Evolutionary conservation across 1,140 invertebrate genomes (phyloP).

Genomic region (Eriosoma lanigerum): DNA sequence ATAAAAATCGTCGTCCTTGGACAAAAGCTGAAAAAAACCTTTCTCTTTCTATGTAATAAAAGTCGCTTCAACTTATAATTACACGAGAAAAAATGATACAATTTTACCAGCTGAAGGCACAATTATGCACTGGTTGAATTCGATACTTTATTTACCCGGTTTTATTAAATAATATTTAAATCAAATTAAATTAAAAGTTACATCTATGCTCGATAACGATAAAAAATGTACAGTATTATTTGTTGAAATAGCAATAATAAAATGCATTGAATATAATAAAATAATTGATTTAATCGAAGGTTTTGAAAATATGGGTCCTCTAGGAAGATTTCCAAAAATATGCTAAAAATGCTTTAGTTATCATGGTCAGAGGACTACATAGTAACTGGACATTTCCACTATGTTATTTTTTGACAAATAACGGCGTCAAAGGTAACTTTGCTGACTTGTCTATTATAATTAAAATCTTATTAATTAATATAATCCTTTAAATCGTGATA

Average conservation of each 20-base stretch:
- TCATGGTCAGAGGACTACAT: conserved; percentile 2
- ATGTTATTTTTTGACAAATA: conserved; percentile 12
- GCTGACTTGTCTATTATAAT: conserved; percentile 6
- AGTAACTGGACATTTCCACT: conserved; percentile 20
- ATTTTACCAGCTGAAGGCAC: conserved; percentile 8
- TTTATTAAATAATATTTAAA: background rate
- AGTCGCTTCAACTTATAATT: background rate
- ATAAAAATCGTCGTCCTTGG: conserved; percentile 1
- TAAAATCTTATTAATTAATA: background rate
- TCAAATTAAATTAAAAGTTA: conserved; percentile 18
- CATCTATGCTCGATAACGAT: background rate
- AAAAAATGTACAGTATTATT: conserved; percentile 5
- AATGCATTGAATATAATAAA: background rate
- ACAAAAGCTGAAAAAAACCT: background rate
- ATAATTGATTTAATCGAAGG: conserved; percentile 9
- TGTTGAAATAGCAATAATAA: background rate
- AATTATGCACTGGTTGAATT: background rate
- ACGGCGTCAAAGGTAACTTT: conserved; percentile 5
- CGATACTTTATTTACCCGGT: background rate
- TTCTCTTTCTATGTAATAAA: background rate
- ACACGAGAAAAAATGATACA: background rate
- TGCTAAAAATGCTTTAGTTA: background rate
- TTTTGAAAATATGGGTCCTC: background rate
- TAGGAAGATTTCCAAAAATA: conserved; percentile 9
- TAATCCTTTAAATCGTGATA: background rate